Conservation (phyloP, 2,797 vertebrate species). For the Periophthalmus magnuspinnatus region DNA sequence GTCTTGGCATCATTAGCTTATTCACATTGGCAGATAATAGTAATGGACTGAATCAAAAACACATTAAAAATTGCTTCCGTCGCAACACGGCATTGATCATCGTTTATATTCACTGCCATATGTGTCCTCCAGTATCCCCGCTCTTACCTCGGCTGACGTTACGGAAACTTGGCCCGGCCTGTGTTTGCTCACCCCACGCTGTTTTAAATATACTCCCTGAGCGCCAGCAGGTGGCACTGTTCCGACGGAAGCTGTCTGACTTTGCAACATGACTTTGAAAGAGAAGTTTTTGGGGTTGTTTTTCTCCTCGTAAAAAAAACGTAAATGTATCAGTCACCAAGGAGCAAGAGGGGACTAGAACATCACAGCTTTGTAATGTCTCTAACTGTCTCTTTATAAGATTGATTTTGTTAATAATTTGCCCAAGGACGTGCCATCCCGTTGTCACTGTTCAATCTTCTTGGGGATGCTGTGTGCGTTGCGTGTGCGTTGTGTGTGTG, state of each 20-base stretch:
- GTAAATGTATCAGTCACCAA: slow-evolving; percentile 15
- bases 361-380: slow-evolving; percentile 30
- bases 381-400: slow-evolving; percentile 46
- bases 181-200: background rate
- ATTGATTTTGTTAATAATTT: slow-evolving; percentile 41
- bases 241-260: slow-evolving; percentile 58
- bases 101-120: background rate
- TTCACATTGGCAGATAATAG: background rate
- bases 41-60: background rate
- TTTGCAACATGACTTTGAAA: slow-evolving; percentile 53
- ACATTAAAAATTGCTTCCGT: background rate
- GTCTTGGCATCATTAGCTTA: background rate
- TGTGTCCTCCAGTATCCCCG: background rate
- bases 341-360: slow-evolving; percentile 11
- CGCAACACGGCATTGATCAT: background rate
- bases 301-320: slow-evolving; percentile 23
- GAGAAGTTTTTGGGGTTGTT: background rate
- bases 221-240: slow-evolving; percentile 58
- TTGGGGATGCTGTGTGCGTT: background rate
- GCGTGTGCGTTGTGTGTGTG: slow-evolving; percentile 1
- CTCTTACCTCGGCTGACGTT: background rate
- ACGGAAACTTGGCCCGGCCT: slow-evolving; percentile 10
- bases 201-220: slow-evolving; percentile 29
- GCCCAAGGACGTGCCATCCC: slow-evolving; percentile 43
- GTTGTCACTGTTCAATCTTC: slow-evolving; percentile 32